Base-by-base conservation (phyloP, 2,888 invertebrate species). In the Biston stratarius region DNA sequence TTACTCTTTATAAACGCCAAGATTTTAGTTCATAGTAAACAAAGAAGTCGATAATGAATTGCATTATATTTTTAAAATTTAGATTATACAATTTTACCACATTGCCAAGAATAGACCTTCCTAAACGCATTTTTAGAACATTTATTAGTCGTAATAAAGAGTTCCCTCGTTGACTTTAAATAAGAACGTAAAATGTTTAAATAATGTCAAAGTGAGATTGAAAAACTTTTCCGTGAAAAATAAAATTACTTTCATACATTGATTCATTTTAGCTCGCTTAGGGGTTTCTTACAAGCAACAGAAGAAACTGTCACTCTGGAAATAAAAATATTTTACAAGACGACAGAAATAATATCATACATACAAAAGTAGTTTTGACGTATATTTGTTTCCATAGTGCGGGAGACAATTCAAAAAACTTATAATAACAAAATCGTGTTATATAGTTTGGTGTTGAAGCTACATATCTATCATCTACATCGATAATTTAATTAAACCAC, bases 201-300 rank as follows among this genome's bases (percentile, higher is more conserved):
- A n/a, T 56, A 42, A 63, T 49, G 69, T 65, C 49, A 70, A 72
- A 76, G 56, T 76, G 66, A 76, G 74, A 79, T 79, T 75, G 80
- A 77, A 79, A 79, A 79, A 78, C 71, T 79, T 79, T 74, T 33
- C 34, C 52, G 70, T 72, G 56, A 38, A 53, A 33, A 56, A 62
- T 61, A 60, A 69, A 65, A 45, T 65, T 60, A 53, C 62, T 75
- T 73, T 60, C 65, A 58, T 68, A 68, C 64, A 68, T 64, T 66
- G 61, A 66, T 61, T 63, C 57, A 52, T n/a, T 61, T 65, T 48
- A 34, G 33, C 48, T 14, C 34, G 24, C 11, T 66, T 51, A 36
- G 49, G 7, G 10, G 14, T 24, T 24, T 6, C 38, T 38, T 38
- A 6, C 38, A 38, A 38, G 9, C 6, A 8, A 38, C 38, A 5